Evolutionary conservation across 2,113 vertebrate species (phyloP).

Genomic region (Prionailurus bengalensis): DNA sequence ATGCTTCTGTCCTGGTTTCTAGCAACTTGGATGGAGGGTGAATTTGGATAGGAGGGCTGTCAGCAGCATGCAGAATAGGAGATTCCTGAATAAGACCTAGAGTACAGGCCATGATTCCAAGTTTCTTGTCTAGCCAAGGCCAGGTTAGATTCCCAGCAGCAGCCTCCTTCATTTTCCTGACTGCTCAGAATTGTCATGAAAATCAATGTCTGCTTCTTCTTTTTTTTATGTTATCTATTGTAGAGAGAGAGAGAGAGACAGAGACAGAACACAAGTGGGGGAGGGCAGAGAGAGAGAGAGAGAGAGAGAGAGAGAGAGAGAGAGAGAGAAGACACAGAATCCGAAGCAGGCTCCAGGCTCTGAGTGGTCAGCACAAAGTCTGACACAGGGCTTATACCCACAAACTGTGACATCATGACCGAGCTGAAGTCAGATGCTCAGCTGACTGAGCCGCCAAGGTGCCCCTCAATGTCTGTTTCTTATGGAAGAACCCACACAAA

Average conservation of each 20-base stretch:
- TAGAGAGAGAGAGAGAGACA: no score
- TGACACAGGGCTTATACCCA: no score
- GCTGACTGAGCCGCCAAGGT: no score
- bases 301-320: no score
- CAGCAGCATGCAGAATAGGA: background rate
- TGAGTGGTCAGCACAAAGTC: no score
- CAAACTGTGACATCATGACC: no score
- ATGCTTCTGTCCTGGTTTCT: background rate
- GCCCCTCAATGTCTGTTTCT: background rate
- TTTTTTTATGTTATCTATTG: no score
- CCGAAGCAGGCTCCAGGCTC: no score
- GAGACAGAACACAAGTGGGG: no score
- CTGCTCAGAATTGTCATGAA: background rate
- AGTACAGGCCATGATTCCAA: background rate
- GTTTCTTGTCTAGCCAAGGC: background rate
- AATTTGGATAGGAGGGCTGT: background rate
- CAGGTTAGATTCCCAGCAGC: background rate
- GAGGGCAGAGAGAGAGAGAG: no score
- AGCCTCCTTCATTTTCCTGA: conserved; percentile 44
- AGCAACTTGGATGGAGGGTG: background rate
- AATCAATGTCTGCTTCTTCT: background rate
- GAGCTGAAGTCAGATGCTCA: no score
- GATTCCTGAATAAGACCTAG: background rate
- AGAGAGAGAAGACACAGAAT: no score
- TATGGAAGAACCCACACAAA: background rate